Percentiles rank a stretch among this genome's conserved stretches.
These are phyloP conservation scores for Lissonota sp. DNA, from an alignment of 2,888 invertebrate species.

Conservation along the genomic window DNA sequence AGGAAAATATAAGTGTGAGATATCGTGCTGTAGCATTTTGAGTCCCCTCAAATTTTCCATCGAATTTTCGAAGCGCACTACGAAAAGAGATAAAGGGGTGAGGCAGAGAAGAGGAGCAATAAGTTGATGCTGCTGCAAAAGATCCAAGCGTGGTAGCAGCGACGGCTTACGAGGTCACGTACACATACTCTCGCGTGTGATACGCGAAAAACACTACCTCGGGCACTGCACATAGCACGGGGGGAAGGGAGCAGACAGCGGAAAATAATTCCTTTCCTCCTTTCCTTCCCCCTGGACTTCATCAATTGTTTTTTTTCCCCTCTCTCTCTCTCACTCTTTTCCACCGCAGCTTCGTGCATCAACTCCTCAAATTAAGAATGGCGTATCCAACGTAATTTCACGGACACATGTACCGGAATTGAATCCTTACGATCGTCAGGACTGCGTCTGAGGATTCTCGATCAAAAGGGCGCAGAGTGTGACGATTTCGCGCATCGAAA, in stretches of 20 bases:
- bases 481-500: too few relatives aligned
- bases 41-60: conserved; percentile 4
- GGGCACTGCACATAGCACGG: conserved; percentile 59
- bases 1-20: too few relatives aligned
- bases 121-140: conserved; percentile 27
- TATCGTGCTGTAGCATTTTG: too few relatives aligned
- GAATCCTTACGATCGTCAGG: too few relatives aligned
- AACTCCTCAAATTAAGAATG: too few relatives aligned
- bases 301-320: neutral
- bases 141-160: conserved; percentile 73
- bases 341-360: too few relatives aligned
- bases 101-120: conserved; percentile 7
- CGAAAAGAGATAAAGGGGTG: conserved; percentile 7
- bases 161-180: conserved; percentile 77
- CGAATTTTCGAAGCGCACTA: conserved; percentile 12
- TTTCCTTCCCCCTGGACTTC: conserved; percentile 27
- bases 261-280: conserved; percentile 70
- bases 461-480: too few relatives aligned
- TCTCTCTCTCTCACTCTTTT: too few relatives aligned
- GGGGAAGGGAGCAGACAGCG: conserved; percentile 64
- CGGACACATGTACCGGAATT: too few relatives aligned
- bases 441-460: too few relatives aligned
- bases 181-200: conserved; percentile 69
- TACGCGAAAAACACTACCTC: conserved; percentile 61
- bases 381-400: too few relatives aligned